A percentile compares a stretch with the other conserved stretches of the same genome.
phyloP scores from a whole-genome alignment of 2,113 vertebrate genomes.

The Dipodomys merriami region DNA sequence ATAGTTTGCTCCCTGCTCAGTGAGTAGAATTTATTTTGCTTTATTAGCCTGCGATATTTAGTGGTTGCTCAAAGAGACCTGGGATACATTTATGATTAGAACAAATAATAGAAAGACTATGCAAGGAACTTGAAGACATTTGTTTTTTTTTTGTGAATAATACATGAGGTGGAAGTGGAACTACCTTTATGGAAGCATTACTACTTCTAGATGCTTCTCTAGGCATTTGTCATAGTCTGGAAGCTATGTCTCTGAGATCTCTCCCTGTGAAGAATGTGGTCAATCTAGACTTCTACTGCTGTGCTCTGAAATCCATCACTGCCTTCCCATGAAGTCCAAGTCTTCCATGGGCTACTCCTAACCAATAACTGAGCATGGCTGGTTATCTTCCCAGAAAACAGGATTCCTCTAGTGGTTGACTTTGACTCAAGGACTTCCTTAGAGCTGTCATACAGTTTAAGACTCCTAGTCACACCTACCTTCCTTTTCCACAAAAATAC shows the following conservation, averaged over 20 bases:
- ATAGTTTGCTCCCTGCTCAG: conserved; percentile 67
- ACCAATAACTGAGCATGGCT: neutral
- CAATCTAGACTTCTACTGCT: neutral
- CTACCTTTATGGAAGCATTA: neutral
- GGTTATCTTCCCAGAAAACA: neutral
- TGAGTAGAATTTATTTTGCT: conserved; percentile 69
- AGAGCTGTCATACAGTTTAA: neutral
- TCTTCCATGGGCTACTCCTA: neutral
- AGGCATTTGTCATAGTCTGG: neutral
- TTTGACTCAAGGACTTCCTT: conserved; percentile 1
- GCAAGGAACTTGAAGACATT: neutral
- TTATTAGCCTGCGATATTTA: conserved; percentile 71
- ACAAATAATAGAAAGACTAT: neutral
- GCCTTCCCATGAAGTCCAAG: neutral
- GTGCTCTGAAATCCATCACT: neutral
- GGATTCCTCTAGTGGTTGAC: neutral
- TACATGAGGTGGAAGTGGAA: neutral
- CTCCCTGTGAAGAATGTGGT: neutral
- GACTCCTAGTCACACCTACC: neutral
- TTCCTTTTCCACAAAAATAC: neutral
- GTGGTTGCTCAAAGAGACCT: conserved; percentile 42
- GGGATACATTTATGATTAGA: conserved; percentile 37
- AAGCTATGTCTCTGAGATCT: neutral
- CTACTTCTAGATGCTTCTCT: neutral
- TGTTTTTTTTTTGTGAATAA: conserved; percentile 42